Evolutionary conservation across 2,113 vertebrate genomes (phyloP).

Genomic region (Macquaria australasica): DNA sequence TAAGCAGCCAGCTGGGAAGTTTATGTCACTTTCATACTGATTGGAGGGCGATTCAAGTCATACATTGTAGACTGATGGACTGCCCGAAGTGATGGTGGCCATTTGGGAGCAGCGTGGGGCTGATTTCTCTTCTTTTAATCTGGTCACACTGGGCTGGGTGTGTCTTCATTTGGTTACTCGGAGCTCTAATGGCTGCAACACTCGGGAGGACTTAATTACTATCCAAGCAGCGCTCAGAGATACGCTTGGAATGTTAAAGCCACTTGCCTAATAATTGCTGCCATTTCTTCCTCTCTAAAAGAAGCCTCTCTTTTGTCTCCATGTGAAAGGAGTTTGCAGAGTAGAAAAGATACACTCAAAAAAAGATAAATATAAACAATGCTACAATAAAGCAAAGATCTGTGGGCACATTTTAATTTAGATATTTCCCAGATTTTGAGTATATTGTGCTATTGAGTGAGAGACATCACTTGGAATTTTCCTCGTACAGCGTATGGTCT

Average conservation of each 20-base stretch:
- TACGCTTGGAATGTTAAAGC: conserved; percentile 63
- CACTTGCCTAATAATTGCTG: conserved; percentile 70
- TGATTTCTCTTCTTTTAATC: conserved; percentile 74
- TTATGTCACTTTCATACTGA: conserved; percentile 58
- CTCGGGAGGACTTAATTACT: conserved; percentile 74
- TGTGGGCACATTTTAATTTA: conserved; percentile 12
- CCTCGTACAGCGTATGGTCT: conserved; percentile 15
- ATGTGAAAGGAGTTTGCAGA: background rate
- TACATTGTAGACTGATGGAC: conserved; percentile 47
- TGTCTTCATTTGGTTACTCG: conserved; percentile 58
- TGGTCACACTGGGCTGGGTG: conserved; percentile 66
- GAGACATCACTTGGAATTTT: conserved; percentile 33
- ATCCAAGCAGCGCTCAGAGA: conserved; percentile 54
- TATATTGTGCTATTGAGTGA: conserved; percentile 5
- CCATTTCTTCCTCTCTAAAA: conserved; percentile 46
- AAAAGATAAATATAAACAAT: conserved; percentile 22
- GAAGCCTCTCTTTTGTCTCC: conserved; percentile 26
- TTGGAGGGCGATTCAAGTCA: conserved; percentile 44
- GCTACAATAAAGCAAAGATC: background rate
- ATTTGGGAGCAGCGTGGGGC: conserved; percentile 62
- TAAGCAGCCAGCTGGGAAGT: conserved; percentile 54
- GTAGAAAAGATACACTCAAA: background rate
- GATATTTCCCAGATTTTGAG: conserved; percentile 8
- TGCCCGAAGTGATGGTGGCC: conserved; percentile 44
- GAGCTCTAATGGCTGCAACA: conserved; percentile 60